Evolutionary conservation across 2,113 vertebrate genomes (phyloP).

Genomic region (Campylomormyrus numenius): DNA sequence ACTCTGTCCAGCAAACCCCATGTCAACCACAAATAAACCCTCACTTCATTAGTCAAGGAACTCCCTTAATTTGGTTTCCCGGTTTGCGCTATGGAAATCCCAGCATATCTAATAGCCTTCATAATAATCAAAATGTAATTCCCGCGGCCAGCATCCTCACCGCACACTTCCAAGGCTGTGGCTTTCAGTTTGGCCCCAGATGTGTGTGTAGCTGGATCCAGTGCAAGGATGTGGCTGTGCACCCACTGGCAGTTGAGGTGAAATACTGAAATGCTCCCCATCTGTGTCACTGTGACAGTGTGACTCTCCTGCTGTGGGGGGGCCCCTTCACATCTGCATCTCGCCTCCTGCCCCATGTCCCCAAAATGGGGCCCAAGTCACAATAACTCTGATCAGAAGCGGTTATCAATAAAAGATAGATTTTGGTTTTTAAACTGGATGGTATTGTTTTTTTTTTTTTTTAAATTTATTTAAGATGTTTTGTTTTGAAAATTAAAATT

Average conservation of each 20-base stretch:
- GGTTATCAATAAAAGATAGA: not conserved
- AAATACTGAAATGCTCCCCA: not conserved
- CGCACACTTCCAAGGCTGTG: not conserved
- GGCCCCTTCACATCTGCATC: not conserved
- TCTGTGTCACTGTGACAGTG: not conserved
- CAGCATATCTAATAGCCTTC: slow-evolving; percentile 2
- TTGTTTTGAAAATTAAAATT: slow-evolving; percentile 1
- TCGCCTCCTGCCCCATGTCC: not conserved
- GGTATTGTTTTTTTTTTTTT: not conserved
- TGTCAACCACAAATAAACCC: slow-evolving; percentile 5
- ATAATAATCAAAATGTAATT: slow-evolving; percentile 8
- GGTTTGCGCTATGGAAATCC: not conserved
- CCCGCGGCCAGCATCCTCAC: not conserved
- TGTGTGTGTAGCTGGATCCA: not conserved
- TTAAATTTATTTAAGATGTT: not conserved
- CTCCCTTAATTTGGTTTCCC: not conserved
- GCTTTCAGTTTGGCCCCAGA: not conserved
- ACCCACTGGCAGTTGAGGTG: not conserved
- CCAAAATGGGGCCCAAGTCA: not conserved
- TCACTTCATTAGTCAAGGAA: not conserved
- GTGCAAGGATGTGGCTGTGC: not conserved
- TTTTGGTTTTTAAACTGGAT: not conserved
- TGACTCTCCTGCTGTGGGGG: not conserved
- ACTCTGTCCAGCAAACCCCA: not conserved
- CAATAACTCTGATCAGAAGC: not conserved